Percentiles rank a stretch among this genome's conserved stretches.
Evolutionary conservation across 2,113 vertebrate species (phyloP).

Genomic region (Rhea pennata): DNA sequence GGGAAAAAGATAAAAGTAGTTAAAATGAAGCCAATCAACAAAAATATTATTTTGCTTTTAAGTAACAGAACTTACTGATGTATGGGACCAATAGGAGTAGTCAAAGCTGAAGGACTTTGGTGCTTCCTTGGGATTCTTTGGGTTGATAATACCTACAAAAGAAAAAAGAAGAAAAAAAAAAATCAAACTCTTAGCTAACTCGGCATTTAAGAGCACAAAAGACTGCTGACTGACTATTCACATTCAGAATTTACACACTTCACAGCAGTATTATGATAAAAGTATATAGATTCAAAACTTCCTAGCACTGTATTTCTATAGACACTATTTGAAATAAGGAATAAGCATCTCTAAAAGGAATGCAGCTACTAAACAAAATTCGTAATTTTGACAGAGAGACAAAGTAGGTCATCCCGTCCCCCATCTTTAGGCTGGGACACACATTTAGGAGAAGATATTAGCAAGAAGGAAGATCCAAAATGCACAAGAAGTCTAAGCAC

Average conservation of each 20-base stretch:
- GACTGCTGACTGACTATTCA: not conserved
- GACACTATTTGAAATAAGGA: not conserved
- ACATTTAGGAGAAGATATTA: not conserved
- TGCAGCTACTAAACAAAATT: not conserved
- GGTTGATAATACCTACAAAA: conserved; percentile 91
- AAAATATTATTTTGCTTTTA: not conserved
- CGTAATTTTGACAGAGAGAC: not conserved
- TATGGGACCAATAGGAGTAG: conserved; percentile 99
- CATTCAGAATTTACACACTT: not conserved
- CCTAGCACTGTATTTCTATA: not conserved
- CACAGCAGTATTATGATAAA: not conserved
- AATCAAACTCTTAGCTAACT: not conserved
- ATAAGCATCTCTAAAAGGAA: not conserved
- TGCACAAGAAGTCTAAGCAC: not conserved
- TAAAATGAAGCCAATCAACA: not conserved
- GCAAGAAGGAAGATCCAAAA: not conserved
- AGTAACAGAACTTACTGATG: conserved; percentile 84
- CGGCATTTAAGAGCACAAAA: not conserved
- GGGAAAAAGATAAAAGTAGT: not conserved
- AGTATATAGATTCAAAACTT: not conserved
- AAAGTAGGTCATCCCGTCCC: not conserved
- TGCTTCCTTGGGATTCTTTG: conserved; percentile 98
- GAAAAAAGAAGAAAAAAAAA: conserved; percentile 48
- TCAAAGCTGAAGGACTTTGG: conserved; percentile 99
- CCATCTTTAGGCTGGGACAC: not conserved